phyloP scores from a whole-genome alignment of 2,888 invertebrate species.

The Siphlonurus alternatus region DNA sequence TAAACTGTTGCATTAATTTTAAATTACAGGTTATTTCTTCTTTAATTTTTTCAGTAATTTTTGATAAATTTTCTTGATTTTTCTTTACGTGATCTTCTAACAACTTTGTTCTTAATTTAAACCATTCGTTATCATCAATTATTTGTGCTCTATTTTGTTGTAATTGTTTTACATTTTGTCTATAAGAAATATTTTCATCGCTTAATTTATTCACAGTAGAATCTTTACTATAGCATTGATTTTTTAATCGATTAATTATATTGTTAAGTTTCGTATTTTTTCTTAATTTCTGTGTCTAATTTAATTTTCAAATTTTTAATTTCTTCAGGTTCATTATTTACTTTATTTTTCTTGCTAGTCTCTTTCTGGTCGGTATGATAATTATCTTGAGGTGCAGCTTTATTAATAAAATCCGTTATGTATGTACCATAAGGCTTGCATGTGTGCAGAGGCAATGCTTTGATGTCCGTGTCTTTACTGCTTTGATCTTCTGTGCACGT shows the following conservation, averaged over 20 bases:
- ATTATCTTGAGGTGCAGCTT: too few relatives aligned
- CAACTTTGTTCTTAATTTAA: background rate
- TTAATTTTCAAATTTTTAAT: background rate
- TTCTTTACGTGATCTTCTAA: background rate
- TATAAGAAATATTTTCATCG: background rate
- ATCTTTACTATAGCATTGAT: background rate
- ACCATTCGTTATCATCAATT: background rate
- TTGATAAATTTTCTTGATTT: background rate
- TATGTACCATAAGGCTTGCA: too few relatives aligned
- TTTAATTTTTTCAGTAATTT: background rate
- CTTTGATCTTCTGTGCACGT: too few relatives aligned
- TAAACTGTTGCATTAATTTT: background rate
- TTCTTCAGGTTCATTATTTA: background rate
- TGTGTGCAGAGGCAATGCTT: too few relatives aligned
- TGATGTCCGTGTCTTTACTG: too few relatives aligned
- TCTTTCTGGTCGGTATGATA: too few relatives aligned
- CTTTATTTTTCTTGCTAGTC: background rate
- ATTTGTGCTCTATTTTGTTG: background rate
- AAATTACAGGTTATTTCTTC: background rate
- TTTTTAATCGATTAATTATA: background rate
- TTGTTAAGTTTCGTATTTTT: background rate
- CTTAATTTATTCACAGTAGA: background rate
- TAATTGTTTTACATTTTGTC: background rate
- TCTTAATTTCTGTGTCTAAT: background rate
- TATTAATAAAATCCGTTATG: too few relatives aligned